phyloP scores from a whole-genome alignment of 2,888 invertebrate species.

The Pocota personata region DNA sequence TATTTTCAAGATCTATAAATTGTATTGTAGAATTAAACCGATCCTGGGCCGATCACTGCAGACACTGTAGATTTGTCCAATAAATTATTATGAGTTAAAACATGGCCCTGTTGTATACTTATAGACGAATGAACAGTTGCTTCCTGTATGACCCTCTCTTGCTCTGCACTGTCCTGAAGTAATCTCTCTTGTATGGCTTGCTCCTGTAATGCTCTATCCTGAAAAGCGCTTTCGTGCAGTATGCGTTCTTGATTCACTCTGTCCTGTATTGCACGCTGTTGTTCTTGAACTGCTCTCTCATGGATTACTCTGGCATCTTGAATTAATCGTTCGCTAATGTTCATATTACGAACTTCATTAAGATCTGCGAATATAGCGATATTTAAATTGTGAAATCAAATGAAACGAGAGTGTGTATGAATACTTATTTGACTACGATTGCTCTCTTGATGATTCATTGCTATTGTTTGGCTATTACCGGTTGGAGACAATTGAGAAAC shows the following conservation, averaged over 20 bases:
- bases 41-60: slow-evolving; percentile 70
- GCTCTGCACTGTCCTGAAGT: slow-evolving; percentile 73
- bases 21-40: slow-evolving; percentile 37
- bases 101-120: slow-evolving; percentile 74
- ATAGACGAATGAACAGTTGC: slow-evolving; percentile 74
- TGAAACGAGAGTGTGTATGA: background rate
- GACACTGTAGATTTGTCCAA: slow-evolving; percentile 75
- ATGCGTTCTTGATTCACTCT: slow-evolving; percentile 72
- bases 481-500: slow-evolving; percentile 76
- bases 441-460: slow-evolving; percentile 72
- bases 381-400: background rate
- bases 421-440: slow-evolving; percentile 75
- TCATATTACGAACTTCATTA: slow-evolving; percentile 70
- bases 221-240: slow-evolving; percentile 71
- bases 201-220: slow-evolving; percentile 74
- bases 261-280: slow-evolving; percentile 73
- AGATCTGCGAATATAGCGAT: slow-evolving; percentile 62
- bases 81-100: slow-evolving; percentile 72
- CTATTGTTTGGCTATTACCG: slow-evolving; percentile 72
- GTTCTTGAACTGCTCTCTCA: slow-evolving; percentile 75
- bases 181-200: slow-evolving; percentile 74
- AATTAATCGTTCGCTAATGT: slow-evolving; percentile 75
- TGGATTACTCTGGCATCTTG: slow-evolving; percentile 74
- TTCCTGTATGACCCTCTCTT: slow-evolving; percentile 70
- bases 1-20: background rate